A percentile compares a stretch with the other conserved stretches of the same genome.
Evolutionary conservation across 2,888 invertebrate species (phyloP).

Genomic region (Aspidapion aeneum): DNA sequence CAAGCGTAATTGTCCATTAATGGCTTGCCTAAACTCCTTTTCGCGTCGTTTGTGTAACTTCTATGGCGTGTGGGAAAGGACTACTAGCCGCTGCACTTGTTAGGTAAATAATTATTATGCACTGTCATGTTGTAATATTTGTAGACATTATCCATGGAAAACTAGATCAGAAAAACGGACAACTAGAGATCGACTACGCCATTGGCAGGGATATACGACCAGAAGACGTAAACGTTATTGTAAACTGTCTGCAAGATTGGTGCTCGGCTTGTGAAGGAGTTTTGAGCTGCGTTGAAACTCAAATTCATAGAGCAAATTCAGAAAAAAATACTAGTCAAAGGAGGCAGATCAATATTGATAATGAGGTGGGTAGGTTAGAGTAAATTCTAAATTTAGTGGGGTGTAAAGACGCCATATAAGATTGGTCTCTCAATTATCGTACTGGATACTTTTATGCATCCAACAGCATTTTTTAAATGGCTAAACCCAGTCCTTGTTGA

Average conservation of each 20-base stretch:
- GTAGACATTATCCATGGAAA: constrained; percentile 92
- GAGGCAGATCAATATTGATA: constrained; percentile 79
- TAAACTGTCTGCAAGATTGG: constrained; percentile 82
- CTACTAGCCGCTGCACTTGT: no score
- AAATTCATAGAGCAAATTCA: constrained; percentile 81
- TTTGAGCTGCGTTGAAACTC: constrained; percentile 82
- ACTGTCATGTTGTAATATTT: no score
- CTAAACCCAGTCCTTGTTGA: neutral
- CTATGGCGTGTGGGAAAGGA: no score
- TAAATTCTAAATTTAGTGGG: neutral
- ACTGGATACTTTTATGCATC: no score
- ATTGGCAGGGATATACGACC: constrained; percentile 88
- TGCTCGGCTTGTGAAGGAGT: constrained; percentile 88
- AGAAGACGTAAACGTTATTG: constrained; percentile 78
- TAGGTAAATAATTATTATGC: no score
- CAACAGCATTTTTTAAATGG: neutral
- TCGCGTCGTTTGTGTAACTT: no score
- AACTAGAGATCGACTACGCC: constrained; percentile 91
- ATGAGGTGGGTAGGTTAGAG: constrained; percentile 61
- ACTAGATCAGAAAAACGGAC: constrained; percentile 91
- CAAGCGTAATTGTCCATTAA: no score
- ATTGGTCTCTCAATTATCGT: no score
- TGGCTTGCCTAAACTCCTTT: no score
- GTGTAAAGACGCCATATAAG: no score
- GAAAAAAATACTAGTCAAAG: constrained; percentile 78